Evolutionary conservation across 2,888 invertebrate species (phyloP).

Genomic region (Branchipolynoe longqiensis): DNA sequence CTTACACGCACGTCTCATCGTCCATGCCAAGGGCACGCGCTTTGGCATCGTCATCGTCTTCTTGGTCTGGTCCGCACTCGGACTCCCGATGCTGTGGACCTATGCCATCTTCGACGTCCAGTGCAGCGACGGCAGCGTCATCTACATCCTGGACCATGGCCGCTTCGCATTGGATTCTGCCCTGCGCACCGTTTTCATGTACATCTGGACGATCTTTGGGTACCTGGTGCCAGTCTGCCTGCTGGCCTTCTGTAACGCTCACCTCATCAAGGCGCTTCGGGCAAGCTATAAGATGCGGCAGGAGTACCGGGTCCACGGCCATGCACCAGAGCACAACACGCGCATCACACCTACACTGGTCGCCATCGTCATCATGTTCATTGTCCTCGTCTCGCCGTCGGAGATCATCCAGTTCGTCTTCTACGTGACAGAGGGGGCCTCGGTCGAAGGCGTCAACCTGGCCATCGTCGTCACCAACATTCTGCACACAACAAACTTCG

Average conservation of each 20-base stretch:
- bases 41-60: slow-evolving; percentile 71
- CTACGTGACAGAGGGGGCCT: slow-evolving; percentile 55
- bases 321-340: slow-evolving; percentile 57
- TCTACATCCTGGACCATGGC: slow-evolving; percentile 64
- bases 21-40: slow-evolving; percentile 75
- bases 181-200: slow-evolving; percentile 59
- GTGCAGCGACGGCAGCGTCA: not conserved
- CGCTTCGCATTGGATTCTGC: slow-evolving; percentile 41
- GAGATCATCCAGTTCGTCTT: slow-evolving; percentile 77
- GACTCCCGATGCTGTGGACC: slow-evolving; percentile 63
- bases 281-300: slow-evolving; percentile 62
- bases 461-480: slow-evolving; percentile 64
- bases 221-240: slow-evolving; percentile 78
- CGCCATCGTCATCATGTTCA: slow-evolving; percentile 77
- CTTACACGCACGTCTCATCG: slow-evolving; percentile 77
- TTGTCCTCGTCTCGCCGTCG: slow-evolving; percentile 78
- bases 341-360: slow-evolving; percentile 78
- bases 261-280: slow-evolving; percentile 72
- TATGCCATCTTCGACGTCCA: slow-evolving; percentile 10
- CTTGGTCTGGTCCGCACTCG: slow-evolving; percentile 58
- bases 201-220: slow-evolving; percentile 76
- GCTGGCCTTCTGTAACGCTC: slow-evolving; percentile 77
- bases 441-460: slow-evolving; percentile 59
- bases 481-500: slow-evolving; percentile 68
- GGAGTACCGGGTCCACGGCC: slow-evolving; percentile 63